These are phyloP conservation scores for Bungarus multicinctus DNA, from an alignment of 2,113 vertebrate genomes.

Conservation along the genomic window DNA sequence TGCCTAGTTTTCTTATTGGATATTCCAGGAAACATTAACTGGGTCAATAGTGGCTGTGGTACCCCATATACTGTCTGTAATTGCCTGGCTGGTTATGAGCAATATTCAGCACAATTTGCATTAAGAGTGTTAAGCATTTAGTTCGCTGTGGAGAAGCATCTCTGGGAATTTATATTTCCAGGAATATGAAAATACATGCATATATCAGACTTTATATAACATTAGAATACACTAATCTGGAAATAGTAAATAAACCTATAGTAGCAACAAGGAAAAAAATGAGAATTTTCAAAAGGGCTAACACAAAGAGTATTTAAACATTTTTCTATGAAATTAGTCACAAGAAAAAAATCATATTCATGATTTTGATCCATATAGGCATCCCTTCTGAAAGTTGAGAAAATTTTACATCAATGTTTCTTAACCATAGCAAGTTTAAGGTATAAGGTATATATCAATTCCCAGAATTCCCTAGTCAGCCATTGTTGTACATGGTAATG, in stretches of 20 bases:
- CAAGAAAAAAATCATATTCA: not conserved
- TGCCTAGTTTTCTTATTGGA: not conserved
- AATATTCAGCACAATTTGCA: not conserved
- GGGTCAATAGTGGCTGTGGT: not conserved
- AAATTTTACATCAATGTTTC: not conserved
- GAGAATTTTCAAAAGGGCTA: not conserved
- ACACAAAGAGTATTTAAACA: rapidly evolving
- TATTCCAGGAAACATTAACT: not conserved
- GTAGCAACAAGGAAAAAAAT: not conserved
- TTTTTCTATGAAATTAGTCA: not conserved
- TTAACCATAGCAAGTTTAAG: too few species aligned
- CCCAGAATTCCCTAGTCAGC: too few species aligned
- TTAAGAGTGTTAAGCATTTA: not conserved
- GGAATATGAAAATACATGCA: not conserved
- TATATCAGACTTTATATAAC: not conserved
- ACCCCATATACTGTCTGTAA: not conserved
- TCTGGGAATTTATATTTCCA: not conserved
- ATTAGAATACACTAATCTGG: not conserved
- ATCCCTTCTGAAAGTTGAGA: not conserved
- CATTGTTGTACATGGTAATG: not conserved
- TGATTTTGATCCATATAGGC: not conserved
- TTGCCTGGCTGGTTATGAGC: not conserved
- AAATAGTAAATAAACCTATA: not conserved
- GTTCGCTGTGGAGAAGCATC: not conserved
- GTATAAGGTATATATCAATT: too few species aligned